A percentile compares a stretch with the other conserved stretches of the same genome.
Evolutionary conservation across 1,140 invertebrate genomes (phyloP).

Genomic region (Musca domestica): DNA sequence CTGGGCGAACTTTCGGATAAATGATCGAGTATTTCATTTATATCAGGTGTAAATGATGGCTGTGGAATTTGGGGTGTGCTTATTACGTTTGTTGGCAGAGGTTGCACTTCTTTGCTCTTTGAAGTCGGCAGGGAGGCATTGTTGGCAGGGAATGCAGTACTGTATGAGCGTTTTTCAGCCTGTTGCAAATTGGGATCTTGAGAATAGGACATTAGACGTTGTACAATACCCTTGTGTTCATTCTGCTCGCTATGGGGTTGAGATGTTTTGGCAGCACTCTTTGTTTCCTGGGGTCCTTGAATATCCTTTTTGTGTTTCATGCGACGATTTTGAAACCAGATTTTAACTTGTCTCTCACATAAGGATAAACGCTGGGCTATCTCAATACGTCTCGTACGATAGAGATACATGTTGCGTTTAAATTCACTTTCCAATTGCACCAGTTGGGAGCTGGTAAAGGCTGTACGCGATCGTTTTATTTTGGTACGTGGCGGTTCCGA

Average conservation of each 20-base stretch:
- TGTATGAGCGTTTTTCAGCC: background rate
- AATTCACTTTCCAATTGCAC: slow-evolving; percentile 60
- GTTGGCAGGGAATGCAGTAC: background rate
- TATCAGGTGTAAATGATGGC: slow-evolving; percentile 30
- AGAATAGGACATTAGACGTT: slow-evolving; percentile 48
- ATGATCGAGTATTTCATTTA: slow-evolving; percentile 46
- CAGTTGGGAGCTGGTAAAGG: slow-evolving; percentile 80
- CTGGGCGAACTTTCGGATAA: slow-evolving; percentile 34
- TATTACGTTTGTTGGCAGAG: background rate
- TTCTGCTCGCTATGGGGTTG: slow-evolving; percentile 43
- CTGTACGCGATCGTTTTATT: slow-evolving; percentile 62
- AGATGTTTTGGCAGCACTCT: slow-evolving; percentile 31
- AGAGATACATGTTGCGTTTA: slow-evolving; percentile 73
- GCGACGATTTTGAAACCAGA: slow-evolving; percentile 67
- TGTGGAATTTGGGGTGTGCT: background rate
- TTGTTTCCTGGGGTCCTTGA: slow-evolving; percentile 38
- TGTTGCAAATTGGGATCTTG: slow-evolving; percentile 37
- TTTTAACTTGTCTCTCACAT: slow-evolving; percentile 86
- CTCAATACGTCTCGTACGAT: slow-evolving; percentile 75
- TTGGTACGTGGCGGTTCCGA: slow-evolving; percentile 29
- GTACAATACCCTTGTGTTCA: slow-evolving; percentile 44
- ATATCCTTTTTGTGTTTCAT: slow-evolving; percentile 51
- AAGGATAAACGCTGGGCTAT: slow-evolving; percentile 73
- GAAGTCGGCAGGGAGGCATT: background rate
- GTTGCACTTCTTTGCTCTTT: background rate